Base-by-base conservation (phyloP, 2,888 invertebrate genomes). In the Myopa testacea region DNA sequence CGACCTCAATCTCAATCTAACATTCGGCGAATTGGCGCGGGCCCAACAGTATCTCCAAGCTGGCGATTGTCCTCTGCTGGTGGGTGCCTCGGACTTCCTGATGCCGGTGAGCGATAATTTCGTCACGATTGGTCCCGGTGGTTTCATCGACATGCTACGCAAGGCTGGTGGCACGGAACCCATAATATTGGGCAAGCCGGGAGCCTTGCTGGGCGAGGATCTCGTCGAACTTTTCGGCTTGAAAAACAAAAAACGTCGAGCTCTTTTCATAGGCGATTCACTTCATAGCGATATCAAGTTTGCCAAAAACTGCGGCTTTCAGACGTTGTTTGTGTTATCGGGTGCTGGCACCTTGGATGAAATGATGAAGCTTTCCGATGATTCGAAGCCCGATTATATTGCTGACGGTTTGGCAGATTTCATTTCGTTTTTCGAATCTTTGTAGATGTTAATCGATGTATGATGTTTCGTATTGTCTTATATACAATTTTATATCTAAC, bases 251-350 rank as follows among this genome's bases (percentile, higher is more conserved):
- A 90, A 90, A 50, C 90, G 93, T 81, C 65, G 65, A 37, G 93
- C 94, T 0, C 87, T 96, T 16, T 95, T 96, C 91, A 93, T 96
- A 83, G 96, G 96, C 69, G 96, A 96, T 87, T 92, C 94, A 93
- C 91, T 94, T 65, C 92, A 93, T 79, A 95, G 95, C 84, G 96
- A 96, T 87, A 92, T 96, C 68, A 90, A 91, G 4, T 91, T 95
- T 82, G 96, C 94, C 0, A 92, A 91, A 79, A 90, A 91, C 12
- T 92, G 92, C 81, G 94, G 94, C 0, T 92, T 95, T 85, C 91
- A 92, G 84, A 94, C 95, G 0, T 86, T 95, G 16, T 88, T 95
- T 19, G 93, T 96, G 0, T 90, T 95, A 16, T 93, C 93, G 6
- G 85, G 85, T 19, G 81, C 82, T 14, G 80, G 83, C 69, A 78